Evolutionary conservation across 1,140 invertebrate species (phyloP).

Genomic region (Elysia chlorotica): DNA sequence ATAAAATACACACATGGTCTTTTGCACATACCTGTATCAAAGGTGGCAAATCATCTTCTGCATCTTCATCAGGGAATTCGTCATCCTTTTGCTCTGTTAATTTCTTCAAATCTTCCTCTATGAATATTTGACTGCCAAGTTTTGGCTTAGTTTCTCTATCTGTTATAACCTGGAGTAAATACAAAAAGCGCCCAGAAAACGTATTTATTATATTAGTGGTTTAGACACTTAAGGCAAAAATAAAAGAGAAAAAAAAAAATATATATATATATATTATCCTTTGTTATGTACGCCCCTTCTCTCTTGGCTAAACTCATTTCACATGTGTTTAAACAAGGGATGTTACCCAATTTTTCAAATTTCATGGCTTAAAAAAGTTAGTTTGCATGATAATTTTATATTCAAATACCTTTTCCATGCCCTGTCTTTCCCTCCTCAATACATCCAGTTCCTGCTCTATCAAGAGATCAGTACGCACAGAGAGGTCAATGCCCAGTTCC

Average conservation of each 20-base stretch:
- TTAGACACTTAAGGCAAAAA: too few relatives aligned
- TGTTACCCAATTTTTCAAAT: too few relatives aligned
- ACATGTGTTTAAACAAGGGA: too few relatives aligned
- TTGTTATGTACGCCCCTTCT: too few relatives aligned
- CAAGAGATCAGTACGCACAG: conserved; percentile 35
- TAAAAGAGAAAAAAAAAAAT: neutral
- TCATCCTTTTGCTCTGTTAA: conserved; percentile 38
- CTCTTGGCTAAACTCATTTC: too few relatives aligned
- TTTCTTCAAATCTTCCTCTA: conserved; percentile 42
- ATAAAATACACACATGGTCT: too few relatives aligned
- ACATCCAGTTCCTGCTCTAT: conserved; percentile 36
- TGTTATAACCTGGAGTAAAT: conserved; percentile 3
- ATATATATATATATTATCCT: too few relatives aligned
- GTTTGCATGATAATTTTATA: too few relatives aligned
- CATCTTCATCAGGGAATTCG: conserved; percentile 31
- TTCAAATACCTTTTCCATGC: conserved; percentile 28
- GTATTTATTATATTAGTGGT: too few relatives aligned
- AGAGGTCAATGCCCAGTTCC: conserved; percentile 40
- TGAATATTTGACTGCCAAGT: conserved; percentile 37
- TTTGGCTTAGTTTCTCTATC: conserved; percentile 24
- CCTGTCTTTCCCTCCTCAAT: conserved; percentile 26
- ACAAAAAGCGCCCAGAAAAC: too few relatives aligned
- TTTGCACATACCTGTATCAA: conserved; percentile 57
- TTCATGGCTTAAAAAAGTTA: too few relatives aligned
- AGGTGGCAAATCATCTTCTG: conserved; percentile 55